Base-by-base conservation (phyloP, 2,797 vertebrate species). In the Sebastes variabilis region DNA sequence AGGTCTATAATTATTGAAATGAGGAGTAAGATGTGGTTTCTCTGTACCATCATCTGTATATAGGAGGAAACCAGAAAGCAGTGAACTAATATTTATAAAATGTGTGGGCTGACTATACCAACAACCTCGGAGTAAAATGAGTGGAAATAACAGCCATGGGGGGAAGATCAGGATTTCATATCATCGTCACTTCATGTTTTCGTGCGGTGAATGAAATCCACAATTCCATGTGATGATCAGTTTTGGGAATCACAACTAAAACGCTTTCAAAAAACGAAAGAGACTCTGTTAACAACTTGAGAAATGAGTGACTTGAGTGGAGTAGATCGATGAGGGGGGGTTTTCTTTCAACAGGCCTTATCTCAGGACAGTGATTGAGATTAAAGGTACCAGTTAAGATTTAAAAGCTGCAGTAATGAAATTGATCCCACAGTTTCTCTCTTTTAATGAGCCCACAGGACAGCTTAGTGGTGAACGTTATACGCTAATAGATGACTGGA, bases 1-100 rank as follows among this genome's bases (percentile, higher is more conserved):
- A 65, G 60, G 59, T 82, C 87, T 94, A 55, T 88, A 91, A 92
- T 94, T 90, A 94, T 77, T 78, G 79, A 85, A 84, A 82, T 70
- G 70, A 86, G 30, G n/a, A 89, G 82, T 79, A 84, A 86, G 78
- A 89, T 89, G 87, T 87, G 88, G 85, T 87, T 86, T 82, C 34
- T 82, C 62, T 46, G 36, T 66, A 72, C 73, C 74, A 54, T 86
- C 77, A 75, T 89, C 72, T 87, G 67, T 67, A 55, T 71, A 62
- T 64, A 61, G 36, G 58, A 85, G 20, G 71, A 29, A 77, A 83
- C 62, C 76, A 84, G 61, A 82, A 62, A 72, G 71, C 74, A 79
- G 82, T 34, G 59, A 87, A 84, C 82, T 85, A 86, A 89, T 88
- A 87, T 88, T 88, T 75, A 79, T 80, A 79, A 85, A 81, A 76